Base-by-base conservation (phyloP, 2,797 vertebrate species). In the Leuciscus waleckii region DNA sequence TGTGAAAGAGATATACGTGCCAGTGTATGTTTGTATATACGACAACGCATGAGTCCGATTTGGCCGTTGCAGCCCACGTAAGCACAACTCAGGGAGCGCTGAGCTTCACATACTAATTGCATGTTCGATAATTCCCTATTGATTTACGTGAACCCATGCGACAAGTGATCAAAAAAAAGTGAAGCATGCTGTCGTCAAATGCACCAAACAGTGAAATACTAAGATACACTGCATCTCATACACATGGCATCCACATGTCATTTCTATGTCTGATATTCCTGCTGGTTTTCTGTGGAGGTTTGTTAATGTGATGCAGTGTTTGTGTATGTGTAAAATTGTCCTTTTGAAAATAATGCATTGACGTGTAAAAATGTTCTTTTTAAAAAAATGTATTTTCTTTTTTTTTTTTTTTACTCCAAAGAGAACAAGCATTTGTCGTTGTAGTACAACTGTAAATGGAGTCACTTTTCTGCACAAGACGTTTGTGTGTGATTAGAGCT, bases 81-180 rank as follows among this genome's bases (percentile, higher is more conserved):
- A 71, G 61, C 79, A 17, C 77, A 85, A 81, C 87, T 89, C 88
- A 88, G 88, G 87, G 88, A 90, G 83, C 79, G 65, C 82, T 74
- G 54, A 85, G 26, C 85, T 85, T 79, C 88, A 85, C 76, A 54
- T 68, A 37, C 32, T 16, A 75, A 37, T 41, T 69, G 58, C 67
- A 70, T 51, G 61, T 58, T 56, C 7, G 58, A 61, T 43, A 67
- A 79, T 76, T 86, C 54, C 73, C 78, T 73, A 19, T 81, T 88
- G 65, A 49, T 86, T 75, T 56, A 23, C 37, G 26, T 89, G 84
- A 41, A 76, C 63, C 54, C 51, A 76, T 39, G 82, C 32, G 78
- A 81, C 35, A 77, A 86, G 71, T 81, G 86, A 87, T 85, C 84
- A 87, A 87, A 71, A 81, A 49, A 68, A 83, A 32, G 56, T 9